Conservation (phyloP, 2,113 vertebrate species). For the Caloenas nicobarica region DNA sequence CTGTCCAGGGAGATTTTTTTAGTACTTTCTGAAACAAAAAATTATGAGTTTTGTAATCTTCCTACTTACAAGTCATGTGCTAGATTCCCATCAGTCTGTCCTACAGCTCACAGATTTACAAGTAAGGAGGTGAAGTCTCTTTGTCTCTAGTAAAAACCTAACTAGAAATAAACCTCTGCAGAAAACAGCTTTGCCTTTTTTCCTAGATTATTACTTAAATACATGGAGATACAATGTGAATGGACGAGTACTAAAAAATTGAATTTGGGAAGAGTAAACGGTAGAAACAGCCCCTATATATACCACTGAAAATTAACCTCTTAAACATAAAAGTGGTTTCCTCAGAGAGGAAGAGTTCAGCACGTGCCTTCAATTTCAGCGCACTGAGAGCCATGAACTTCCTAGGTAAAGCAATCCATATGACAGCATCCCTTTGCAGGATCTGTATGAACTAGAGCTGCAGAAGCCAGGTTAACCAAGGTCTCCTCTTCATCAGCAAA, state of each 20-base stretch:
- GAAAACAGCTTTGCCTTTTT: background rate
- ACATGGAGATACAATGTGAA: background rate
- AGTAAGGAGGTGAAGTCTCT: background rate
- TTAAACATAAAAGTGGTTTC: background rate
- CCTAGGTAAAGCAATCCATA: background rate
- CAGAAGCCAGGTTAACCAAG: background rate
- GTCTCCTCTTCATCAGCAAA: background rate
- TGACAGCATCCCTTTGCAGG: accelerated
- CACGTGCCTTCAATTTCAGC: background rate
- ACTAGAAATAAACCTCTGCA: background rate
- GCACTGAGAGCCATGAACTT: background rate
- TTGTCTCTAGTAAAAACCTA: background rate
- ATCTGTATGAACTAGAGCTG: background rate
- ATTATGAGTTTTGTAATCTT: background rate
- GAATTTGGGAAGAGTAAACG: background rate
- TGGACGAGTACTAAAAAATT: background rate
- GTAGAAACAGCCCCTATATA: background rate
- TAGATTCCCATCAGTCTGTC: background rate
- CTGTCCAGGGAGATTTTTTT: background rate
- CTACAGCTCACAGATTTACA: background rate
- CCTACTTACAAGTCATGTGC: accelerated
- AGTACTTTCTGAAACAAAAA: background rate
- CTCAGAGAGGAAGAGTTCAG: background rate
- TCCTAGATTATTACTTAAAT: background rate
- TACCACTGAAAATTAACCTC: background rate